Evolutionary conservation across 2,888 invertebrate species (phyloP), one percentile per base, ranked within the genome.

Genomic region (Polymixis lichenea): DNA sequence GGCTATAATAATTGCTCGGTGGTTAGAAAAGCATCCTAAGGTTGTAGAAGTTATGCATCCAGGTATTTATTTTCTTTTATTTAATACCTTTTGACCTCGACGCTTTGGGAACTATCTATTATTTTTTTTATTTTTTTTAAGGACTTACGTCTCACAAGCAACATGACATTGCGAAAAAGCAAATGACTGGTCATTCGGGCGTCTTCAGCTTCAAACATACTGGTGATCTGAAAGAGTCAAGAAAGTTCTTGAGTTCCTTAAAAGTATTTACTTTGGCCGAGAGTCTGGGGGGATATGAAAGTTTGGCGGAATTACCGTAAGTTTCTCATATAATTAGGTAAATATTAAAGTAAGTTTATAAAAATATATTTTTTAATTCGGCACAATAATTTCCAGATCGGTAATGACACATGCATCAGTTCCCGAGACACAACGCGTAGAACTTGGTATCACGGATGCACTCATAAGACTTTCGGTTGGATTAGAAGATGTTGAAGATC

Each of bases 401-500:
- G 93, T 99, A 46, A 99, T 99, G 99, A 99, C 99, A 0, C 99
- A 99, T 92, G 98, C 99, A 1, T 98, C 98, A 0, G 98, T 99
- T 49, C 98, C 99, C 0, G 97, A 96, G 73, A 97, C 98, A 64
- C 98, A 98, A 83, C 96, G 99, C 81, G 95, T 93, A 46, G 95
- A 96, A 80, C 96, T 99, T 49, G 98, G 98, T 22, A 99, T 99
- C 83, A 98, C 98, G 0, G 98, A 99, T 91, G 97, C 98, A 56
- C 96, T 99, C 43, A 97, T 99, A 72, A 97, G 99, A 83, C 94
- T 99, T 49, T 99, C 99, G 0, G 98, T 99, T 71, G 99, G 99
- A 7, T 94, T 99, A 51, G 99, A 99, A 96, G 98, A 98, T 87
- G 96, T 97, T 6, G 97, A 98, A 60, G 99, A 99, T 95, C 97